Base-by-base conservation (phyloP, 2,888 invertebrate species). In the Drosophila niveifrons region DNA sequence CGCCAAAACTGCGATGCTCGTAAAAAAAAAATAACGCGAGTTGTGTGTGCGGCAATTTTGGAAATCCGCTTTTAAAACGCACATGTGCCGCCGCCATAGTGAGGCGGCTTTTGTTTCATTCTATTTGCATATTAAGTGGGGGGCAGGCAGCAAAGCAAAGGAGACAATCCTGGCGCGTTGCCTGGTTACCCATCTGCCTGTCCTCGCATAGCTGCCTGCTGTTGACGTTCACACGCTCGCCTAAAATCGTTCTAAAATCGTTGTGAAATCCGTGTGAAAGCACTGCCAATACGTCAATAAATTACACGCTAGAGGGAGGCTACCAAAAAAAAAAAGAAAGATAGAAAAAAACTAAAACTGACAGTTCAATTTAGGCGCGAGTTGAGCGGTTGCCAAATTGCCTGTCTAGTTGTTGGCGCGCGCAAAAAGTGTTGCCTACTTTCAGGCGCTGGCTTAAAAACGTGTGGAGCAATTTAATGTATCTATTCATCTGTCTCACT, bases 1-100 rank as follows among this genome's bases (percentile, higher is more conserved):
- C 2, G 2, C 34, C 11, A 11, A 34, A 65, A 41, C 44, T 55
- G 17, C n/a, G 36, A 3, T 3, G 59, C 52, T 66, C 57, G 61
- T 71, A 74, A 74, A 75, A 68, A 56, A 50, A 56, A 72, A 74
- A 53, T 46, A 39, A 41, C 56, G 57, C 63, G 63, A 51, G 51
- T 34, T 56, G 61, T 55, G 47, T 57, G 58, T 51, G 65, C 58
- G 66, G 66, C 72, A 81, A 81, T 72, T 79, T 79, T 67, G 29
- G 68, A 78, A 86, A 87, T 84, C 82, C 84, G 82, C 80, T 86
- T 86, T 79, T 65, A 78, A 74, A 81, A 74, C 77, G 63, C 75
- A 74, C 72, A 74, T 72, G 66, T 80, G 78, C 61, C 23, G 23
- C 23, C 23, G 51, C 66, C 17, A 8, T 43, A 34, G 51, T 6